Conservation (phyloP, 2,888 invertebrate species). For the Coecobrya sp. region DNA sequence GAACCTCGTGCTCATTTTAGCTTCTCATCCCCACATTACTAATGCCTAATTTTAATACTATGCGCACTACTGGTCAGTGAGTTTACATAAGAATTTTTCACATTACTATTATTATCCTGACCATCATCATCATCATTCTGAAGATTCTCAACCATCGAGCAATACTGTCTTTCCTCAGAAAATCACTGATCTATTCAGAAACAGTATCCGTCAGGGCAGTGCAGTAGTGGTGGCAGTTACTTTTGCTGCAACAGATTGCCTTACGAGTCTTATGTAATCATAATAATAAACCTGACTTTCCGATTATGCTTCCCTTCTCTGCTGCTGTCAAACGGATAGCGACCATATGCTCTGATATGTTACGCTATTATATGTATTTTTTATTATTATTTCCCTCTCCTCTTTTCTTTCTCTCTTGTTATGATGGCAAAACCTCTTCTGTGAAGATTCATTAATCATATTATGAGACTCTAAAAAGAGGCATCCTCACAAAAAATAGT, state of each 20-base stretch:
- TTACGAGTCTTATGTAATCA: constrained; percentile 22
- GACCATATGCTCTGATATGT: constrained; percentile 71
- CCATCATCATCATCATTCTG: not conserved
- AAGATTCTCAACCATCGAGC: constrained; percentile 44
- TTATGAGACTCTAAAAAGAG: constrained; percentile 77
- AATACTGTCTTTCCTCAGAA: constrained; percentile 75
- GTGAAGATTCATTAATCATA: constrained; percentile 82
- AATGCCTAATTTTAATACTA: not conserved
- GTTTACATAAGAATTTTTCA: constrained; percentile 5
- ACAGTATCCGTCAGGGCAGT: not conserved
- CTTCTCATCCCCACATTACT: not conserved
- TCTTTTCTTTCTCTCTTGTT: constrained; percentile 62
- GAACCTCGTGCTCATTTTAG: constrained; percentile 52
- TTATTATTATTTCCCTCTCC: constrained; percentile 56
- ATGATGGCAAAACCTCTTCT: constrained; percentile 77
- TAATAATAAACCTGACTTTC: constrained; percentile 27
- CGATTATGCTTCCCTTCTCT: not conserved
- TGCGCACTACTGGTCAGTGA: not conserved
- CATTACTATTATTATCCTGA: not conserved
- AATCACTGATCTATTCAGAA: constrained; percentile 77
- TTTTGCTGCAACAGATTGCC: constrained; percentile 37
- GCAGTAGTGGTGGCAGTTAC: not conserved
- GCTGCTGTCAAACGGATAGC: constrained; percentile 72
- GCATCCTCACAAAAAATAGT: constrained; percentile 53
- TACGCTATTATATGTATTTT: constrained; percentile 40